phyloP scores from a whole-genome alignment of 1,140 invertebrate species.

The Rhyzopertha dominica region DNA sequence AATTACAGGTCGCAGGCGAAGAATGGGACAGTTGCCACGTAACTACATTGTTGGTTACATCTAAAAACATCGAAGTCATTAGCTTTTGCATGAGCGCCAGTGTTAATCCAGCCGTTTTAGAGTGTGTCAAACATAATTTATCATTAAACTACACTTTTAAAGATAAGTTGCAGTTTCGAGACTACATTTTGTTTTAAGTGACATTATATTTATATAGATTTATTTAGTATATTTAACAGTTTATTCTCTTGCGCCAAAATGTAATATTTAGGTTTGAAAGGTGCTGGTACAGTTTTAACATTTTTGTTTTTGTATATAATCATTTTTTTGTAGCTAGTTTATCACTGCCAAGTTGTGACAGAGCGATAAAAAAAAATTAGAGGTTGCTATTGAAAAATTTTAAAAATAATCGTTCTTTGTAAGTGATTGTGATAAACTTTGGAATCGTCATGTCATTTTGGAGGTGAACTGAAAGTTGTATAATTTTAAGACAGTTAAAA shows the following conservation, averaged over 20 bases:
- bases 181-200: conserved; percentile 26
- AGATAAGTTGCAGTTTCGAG: conserved; percentile 15
- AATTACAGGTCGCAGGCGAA: conserved; percentile 33
- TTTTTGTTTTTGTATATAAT: neutral
- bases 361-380: no score
- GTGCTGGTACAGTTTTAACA: conserved; percentile 4
- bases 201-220: conserved; percentile 25
- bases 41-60: conserved; percentile 38
- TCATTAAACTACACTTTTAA: conserved; percentile 16
- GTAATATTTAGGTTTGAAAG: conserved; percentile 7
- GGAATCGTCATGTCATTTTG: conserved; percentile 11
- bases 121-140: conserved; percentile 20
- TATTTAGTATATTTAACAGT: conserved; percentile 12
- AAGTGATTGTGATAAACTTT: conserved; percentile 21
- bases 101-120: conserved; percentile 25
- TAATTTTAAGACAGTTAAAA: conserved; percentile 25
- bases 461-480: conserved; percentile 24
- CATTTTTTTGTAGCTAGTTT: conserved; percentile 20
- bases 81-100: conserved; percentile 22
- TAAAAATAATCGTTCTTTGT: conserved; percentile 17
- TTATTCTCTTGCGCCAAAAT: conserved; percentile 15
- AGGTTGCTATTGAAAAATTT: no score
- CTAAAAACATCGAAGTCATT: conserved; percentile 7
- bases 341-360: conserved; percentile 23
- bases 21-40: conserved; percentile 30